These are phyloP conservation scores for Alexandromys fortis DNA, from an alignment of 2,113 vertebrate genomes.

Conservation along the genomic window DNA sequence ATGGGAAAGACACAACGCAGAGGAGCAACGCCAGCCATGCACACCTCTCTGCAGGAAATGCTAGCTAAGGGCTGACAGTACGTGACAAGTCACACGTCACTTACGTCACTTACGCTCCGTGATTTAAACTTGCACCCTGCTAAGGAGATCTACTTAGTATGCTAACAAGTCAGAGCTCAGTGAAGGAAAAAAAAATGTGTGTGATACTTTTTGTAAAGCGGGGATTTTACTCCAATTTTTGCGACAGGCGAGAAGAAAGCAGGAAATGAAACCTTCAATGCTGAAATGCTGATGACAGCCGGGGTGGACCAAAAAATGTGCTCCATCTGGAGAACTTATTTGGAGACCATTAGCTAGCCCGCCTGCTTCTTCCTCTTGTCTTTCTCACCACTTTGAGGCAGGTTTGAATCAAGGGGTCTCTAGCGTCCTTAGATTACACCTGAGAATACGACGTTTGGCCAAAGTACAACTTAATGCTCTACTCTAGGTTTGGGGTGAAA, in stretches of 20 bases:
- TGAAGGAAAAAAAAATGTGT: constrained; percentile 42
- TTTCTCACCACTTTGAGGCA: constrained; percentile 41
- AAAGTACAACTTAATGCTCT: not conserved
- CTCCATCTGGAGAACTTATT: constrained; percentile 39
- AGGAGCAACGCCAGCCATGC: not conserved
- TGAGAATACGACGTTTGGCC: not conserved
- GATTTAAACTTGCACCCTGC: not conserved
- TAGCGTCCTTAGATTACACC: not conserved
- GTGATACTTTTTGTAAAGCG: constrained; percentile 15
- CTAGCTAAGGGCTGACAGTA: constrained; percentile 26
- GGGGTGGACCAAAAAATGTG: not conserved
- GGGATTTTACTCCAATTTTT: not conserved
- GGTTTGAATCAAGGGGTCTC: constrained; percentile 62
- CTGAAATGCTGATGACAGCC: constrained; percentile 71
- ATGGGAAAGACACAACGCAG: not conserved
- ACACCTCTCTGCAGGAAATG: not conserved
- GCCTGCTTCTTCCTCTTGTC: not conserved
- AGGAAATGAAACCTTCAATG: constrained; percentile 66
- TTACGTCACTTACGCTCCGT: constrained; percentile 16
- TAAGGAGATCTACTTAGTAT: constrained; percentile 5
- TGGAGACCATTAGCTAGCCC: not conserved
- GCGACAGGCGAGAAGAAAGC: constrained; percentile 74
- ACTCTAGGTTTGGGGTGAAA: not conserved
- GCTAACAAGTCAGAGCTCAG: constrained; percentile 57
- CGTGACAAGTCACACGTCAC: constrained; percentile 26